Conservation (phyloP, 2,888 invertebrate species). For the Thereva unica region DNA sequence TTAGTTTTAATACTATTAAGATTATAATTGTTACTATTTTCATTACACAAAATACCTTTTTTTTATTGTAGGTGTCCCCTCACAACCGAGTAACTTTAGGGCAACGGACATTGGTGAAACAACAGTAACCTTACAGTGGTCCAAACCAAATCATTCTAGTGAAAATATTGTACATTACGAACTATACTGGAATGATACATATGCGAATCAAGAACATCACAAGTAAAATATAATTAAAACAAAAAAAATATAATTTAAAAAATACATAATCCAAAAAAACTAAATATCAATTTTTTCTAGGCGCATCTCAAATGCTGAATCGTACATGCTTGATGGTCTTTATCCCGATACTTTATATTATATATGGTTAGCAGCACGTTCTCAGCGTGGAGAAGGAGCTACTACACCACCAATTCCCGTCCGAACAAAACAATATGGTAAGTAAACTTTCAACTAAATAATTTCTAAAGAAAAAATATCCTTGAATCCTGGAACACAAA, state of each 20-base stretch:
- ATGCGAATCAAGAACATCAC: constrained; percentile 85
- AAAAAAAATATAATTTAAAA: background rate
- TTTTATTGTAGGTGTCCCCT: constrained; percentile 78
- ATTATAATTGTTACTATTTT: no score
- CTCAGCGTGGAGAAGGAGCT: constrained; percentile 91
- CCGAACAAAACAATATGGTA: constrained; percentile 97
- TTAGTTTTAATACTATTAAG: no score
- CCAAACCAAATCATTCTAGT: constrained; percentile 85
- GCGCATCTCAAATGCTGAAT: constrained; percentile 80
- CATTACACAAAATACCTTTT: background rate
- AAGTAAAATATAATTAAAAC: constrained; percentile 61
- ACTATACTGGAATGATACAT: constrained; percentile 96
- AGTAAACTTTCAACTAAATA: constrained; percentile 58
- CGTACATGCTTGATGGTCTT: constrained; percentile 84
- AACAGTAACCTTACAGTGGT: constrained; percentile 90
- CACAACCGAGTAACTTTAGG: constrained; percentile 89
- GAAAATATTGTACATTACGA: constrained; percentile 95
- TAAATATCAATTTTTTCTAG: constrained; percentile 50
- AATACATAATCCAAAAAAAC: background rate
- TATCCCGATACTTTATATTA: constrained; percentile 96
- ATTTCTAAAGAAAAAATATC: constrained; percentile 5
- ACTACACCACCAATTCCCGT: constrained; percentile 93
- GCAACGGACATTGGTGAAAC: constrained; percentile 88
- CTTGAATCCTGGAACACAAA: background rate
- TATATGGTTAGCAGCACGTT: constrained; percentile 94